These are phyloP conservation scores for Coregonus clupeaformis DNA, from an alignment of 2,113 vertebrate genomes.

Conservation along the genomic window DNA sequence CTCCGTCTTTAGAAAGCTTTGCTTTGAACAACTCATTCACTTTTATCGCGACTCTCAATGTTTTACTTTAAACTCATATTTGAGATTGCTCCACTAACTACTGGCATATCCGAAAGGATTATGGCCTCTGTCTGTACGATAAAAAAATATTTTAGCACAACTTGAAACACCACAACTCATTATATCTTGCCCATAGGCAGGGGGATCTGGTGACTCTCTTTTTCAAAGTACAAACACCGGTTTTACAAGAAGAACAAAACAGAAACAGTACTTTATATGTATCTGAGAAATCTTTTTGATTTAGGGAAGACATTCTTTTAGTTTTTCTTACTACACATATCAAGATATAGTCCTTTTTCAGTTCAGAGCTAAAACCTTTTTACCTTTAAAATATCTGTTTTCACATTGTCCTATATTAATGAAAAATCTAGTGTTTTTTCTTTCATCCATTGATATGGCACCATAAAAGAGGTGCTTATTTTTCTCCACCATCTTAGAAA, in stretches of 20 bases:
- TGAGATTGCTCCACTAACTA: neutral
- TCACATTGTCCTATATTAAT: neutral
- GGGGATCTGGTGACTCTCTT: conserved; percentile 15
- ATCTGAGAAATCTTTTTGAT: no score
- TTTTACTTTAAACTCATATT: conserved; percentile 7
- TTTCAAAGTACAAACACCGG: conserved; percentile 9
- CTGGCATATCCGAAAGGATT: neutral
- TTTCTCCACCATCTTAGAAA: neutral
- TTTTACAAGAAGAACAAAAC: neutral
- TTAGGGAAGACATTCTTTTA: no score
- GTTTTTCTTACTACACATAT: no score
- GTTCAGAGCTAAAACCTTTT: no score
- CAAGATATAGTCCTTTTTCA: no score
- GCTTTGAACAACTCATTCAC: neutral
- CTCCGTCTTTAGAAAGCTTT: neutral
- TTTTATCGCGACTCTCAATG: neutral
- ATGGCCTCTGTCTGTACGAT: no score
- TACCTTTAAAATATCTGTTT: no score
- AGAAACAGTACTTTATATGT: neutral
- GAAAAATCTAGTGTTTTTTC: no score
- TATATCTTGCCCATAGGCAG: conserved; percentile 29
- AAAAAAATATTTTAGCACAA: neutral
- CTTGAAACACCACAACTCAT: conserved; percentile 20
- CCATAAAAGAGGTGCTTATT: neutral
- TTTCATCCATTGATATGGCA: neutral